phyloP scores from a whole-genome alignment of 92 coral and sea anemone genomes.

The Porites divaricata region DNA sequence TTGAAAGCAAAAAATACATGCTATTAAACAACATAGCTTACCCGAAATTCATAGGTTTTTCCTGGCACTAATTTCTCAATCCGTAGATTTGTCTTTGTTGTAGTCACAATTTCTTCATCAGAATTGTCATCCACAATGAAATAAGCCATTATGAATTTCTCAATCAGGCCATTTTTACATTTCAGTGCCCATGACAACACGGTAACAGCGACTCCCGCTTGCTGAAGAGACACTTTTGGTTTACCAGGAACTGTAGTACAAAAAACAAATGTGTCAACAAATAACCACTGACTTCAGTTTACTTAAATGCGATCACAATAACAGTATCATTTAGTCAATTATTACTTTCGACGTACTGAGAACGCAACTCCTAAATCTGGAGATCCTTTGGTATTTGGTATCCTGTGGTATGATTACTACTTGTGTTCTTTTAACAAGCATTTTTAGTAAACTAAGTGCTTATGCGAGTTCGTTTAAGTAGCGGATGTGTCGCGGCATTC shows the following conservation, averaged over 20 bases:
- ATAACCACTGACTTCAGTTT: too few species aligned
- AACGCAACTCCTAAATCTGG: too few species aligned
- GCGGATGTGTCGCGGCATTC: background rate
- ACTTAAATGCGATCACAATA: too few species aligned
- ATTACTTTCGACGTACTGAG: too few species aligned
- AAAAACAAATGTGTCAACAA: background rate
- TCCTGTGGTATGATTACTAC: too few species aligned
- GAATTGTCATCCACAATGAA: background rate
- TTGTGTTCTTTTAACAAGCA: too few species aligned
- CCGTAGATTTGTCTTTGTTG: background rate
- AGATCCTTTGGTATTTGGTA: too few species aligned
- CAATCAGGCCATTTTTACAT: constrained; percentile 4
- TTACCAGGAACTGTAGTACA: background rate
- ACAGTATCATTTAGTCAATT: too few species aligned
- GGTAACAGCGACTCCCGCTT: background rate
- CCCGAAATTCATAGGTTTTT: background rate
- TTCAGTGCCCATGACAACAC: background rate
- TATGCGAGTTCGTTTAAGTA: too few species aligned
- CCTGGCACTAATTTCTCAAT: background rate
- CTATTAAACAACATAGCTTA: background rate
- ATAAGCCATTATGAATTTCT: background rate
- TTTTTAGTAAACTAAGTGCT: too few species aligned
- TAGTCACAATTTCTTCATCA: background rate
- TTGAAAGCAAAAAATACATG: background rate
- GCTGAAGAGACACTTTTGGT: background rate